These are phyloP conservation scores for Chamaea fasciata DNA, from an alignment of 2,113 vertebrate species.

Conservation along the genomic window DNA sequence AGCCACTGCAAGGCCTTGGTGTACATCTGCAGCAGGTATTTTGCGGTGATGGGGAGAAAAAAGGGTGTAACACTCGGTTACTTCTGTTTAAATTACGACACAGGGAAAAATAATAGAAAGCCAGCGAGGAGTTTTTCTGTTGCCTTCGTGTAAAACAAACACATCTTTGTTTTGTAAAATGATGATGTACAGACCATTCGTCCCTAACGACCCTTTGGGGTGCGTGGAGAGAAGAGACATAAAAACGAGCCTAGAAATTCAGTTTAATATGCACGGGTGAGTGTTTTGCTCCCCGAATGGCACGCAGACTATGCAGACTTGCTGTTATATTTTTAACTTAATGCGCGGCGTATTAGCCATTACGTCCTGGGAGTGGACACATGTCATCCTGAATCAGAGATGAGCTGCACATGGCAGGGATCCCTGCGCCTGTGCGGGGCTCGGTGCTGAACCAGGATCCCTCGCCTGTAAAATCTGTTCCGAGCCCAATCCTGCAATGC, in stretches of 20 bases:
- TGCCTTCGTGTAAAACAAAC: slow-evolving; percentile 2
- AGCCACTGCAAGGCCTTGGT: background rate
- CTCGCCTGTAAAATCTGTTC: slow-evolving; percentile 42
- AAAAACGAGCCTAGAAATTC: slow-evolving; percentile 19
- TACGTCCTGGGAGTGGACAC: slow-evolving; percentile 37
- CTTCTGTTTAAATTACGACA: background rate
- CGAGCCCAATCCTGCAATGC: slow-evolving; percentile 17
- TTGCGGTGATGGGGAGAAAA: background rate
- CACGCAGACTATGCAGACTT: slow-evolving; percentile 11
- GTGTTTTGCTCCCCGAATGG: slow-evolving; percentile 40
- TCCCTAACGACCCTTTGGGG: slow-evolving; percentile 30
- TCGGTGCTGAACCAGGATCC: background rate
- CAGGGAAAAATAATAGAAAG: slow-evolving; percentile 30
- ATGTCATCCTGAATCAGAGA: slow-evolving; percentile 29
- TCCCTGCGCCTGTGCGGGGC: background rate
- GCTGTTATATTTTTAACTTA: slow-evolving; percentile 56
- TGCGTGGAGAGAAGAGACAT: slow-evolving; percentile 17
- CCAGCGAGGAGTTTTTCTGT: background rate
- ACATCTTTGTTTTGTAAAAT: slow-evolving; percentile 52
- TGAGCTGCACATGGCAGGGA: slow-evolving; percentile 52
- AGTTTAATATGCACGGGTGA: slow-evolving; percentile 36
- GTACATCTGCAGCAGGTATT: background rate
- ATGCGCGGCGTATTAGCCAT: slow-evolving; percentile 6
- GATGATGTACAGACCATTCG: background rate
- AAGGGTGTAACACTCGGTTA: background rate